A percentile compares a stretch with the other conserved stretches of the same genome.
These are phyloP conservation scores for Embidobia sp. DNA, from an alignment of 2,888 invertebrate species.

Conservation along the genomic window DNA sequence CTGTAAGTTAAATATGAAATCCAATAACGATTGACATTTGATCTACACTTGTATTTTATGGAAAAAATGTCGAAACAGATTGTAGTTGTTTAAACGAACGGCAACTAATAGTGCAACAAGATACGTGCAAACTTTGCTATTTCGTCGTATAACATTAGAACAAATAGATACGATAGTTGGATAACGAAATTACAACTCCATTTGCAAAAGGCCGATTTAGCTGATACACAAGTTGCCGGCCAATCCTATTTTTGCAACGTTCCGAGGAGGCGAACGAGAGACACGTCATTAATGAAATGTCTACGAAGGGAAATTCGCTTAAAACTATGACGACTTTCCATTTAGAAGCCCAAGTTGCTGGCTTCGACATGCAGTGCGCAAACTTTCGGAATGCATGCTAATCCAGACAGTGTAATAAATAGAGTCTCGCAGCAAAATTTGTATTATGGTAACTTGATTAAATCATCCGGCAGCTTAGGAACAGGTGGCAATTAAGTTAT, in stretches of 20 bases:
- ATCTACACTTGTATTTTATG: too few relatives aligned
- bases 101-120: too few relatives aligned
- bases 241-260: background rate
- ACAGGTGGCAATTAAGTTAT: constrained; percentile 55
- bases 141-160: background rate
- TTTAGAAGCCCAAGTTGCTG: background rate
- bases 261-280: background rate
- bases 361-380: background rate
- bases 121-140: background rate
- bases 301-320: constrained; percentile 5
- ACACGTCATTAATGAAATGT: constrained; percentile 8
- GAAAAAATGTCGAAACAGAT: too few relatives aligned
- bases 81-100: too few relatives aligned
- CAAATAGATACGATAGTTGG: background rate
- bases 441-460: constrained; percentile 53
- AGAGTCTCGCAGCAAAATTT: constrained; percentile 28
- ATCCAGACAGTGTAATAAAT: background rate
- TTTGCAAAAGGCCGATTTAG: too few relatives aligned
- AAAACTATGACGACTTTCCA: constrained; percentile 9
- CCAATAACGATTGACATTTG: too few relatives aligned
- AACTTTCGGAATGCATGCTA: background rate
- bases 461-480: constrained; percentile 28
- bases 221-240: background rate
- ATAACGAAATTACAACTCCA: constrained; percentile 5
- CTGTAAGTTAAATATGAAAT: too few relatives aligned